Evolutionary conservation across 2,113 vertebrate genomes (phyloP).

Genomic region (Phasianus colchicus): DNA sequence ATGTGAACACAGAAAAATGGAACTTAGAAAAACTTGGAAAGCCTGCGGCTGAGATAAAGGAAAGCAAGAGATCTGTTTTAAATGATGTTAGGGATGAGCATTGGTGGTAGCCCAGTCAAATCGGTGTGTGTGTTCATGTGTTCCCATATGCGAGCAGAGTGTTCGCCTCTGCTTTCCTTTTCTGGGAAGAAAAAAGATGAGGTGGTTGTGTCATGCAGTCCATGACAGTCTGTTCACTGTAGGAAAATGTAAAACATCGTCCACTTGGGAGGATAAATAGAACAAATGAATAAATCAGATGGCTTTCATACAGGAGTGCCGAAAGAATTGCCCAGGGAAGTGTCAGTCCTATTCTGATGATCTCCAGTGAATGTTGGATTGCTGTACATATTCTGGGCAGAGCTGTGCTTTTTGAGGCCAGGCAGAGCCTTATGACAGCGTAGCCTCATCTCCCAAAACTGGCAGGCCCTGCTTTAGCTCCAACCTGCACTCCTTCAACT

Average conservation of each 20-base stretch:
- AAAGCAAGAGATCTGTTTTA: neutral
- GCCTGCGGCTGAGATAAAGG: rapidly evolving
- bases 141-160: rapidly evolving
- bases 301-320: neutral
- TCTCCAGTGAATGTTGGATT: neutral
- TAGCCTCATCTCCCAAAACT: neutral
- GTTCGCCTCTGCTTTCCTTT: neutral
- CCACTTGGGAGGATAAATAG: neutral
- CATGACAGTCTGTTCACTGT: neutral
- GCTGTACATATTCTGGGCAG: neutral
- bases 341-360: neutral
- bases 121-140: neutral
- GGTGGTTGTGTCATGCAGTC: neutral
- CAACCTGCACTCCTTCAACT: neutral
- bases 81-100: neutral
- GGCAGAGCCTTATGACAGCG: neutral
- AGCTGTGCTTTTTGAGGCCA: neutral
- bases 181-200: neutral
- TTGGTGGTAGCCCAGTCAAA: neutral
- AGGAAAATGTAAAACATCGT: neutral
- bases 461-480: neutral
- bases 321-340: neutral
- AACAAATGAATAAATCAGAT: neutral
- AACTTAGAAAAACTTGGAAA: neutral
- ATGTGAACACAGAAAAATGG: neutral